Evolutionary conservation across 2,113 vertebrate species (phyloP).

Genomic region (Ageneiosus marmoratus): DNA sequence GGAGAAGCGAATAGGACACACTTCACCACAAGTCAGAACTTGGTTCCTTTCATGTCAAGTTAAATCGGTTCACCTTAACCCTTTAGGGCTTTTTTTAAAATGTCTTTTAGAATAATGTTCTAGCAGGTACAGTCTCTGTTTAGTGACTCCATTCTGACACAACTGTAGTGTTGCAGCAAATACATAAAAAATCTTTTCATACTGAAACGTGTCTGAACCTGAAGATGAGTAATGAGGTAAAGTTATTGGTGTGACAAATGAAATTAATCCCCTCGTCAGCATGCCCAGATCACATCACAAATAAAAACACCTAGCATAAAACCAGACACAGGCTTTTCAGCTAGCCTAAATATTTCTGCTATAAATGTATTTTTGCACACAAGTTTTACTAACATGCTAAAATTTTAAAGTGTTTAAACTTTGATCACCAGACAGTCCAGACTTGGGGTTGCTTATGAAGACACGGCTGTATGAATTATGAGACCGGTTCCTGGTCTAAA

Average conservation of each 20-base stretch:
- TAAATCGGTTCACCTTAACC: not conserved
- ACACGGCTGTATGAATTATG: slow-evolving; percentile 16
- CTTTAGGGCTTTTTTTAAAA: not conserved
- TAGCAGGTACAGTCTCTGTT: not conserved
- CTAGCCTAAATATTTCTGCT: not conserved
- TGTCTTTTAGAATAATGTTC: not conserved
- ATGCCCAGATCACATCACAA: not conserved
- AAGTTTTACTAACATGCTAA: not conserved
- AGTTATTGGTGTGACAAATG: not conserved
- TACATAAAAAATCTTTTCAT: not conserved
- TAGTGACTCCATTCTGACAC: not conserved
- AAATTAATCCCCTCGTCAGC: slow-evolving; percentile 27
- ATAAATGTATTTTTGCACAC: not conserved
- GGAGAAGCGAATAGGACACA: slow-evolving; percentile 12
- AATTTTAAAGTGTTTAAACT: not conserved
- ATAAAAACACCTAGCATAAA: no score
- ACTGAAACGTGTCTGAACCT: not conserved
- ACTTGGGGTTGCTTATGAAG: not conserved
- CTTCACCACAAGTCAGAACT: slow-evolving; percentile 13
- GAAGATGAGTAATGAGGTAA: not conserved
- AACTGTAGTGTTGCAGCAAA: not conserved
- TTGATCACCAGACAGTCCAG: not conserved
- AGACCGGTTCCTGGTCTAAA: not conserved
- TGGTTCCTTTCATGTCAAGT: not conserved
- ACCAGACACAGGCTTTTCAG: not conserved